These are phyloP conservation scores for Cephus spinipes DNA, from an alignment of 2,888 invertebrate species.

Conservation along the genomic window DNA sequence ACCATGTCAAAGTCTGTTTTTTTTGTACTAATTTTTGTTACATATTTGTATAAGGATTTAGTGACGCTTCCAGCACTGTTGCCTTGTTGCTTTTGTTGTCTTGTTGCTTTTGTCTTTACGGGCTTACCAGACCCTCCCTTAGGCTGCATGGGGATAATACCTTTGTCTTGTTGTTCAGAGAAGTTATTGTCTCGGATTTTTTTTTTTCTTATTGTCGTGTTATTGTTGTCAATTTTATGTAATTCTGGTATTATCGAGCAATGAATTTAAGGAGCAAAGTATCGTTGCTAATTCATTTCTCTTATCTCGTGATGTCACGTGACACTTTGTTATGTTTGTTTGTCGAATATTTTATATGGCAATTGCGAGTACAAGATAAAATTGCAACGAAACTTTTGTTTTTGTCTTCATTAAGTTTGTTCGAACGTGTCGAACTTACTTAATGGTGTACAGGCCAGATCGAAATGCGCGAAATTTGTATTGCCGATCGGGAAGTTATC, in stretches of 20 bases:
- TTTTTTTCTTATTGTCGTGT: background rate
- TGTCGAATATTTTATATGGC: background rate
- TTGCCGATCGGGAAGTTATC: conserved; percentile 5
- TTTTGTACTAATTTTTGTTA: background rate
- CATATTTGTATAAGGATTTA: background rate
- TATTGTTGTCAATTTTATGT: conserved; percentile 8
- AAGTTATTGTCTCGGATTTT: conserved; percentile 3
- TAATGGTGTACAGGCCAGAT: background rate
- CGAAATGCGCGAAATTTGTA: conserved; percentile 14
- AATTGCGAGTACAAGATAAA: background rate
- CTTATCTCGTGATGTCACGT: background rate
- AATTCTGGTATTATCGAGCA: background rate
- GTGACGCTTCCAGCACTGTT: background rate
- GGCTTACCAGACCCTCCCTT: background rate
- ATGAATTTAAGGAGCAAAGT: background rate
- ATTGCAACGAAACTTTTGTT: conserved; percentile 10
- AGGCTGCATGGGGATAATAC: background rate
- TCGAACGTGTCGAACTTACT: background rate
- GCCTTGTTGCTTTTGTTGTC: background rate
- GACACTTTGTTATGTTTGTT: background rate
- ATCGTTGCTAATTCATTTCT: background rate
- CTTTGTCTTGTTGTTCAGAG: background rate
- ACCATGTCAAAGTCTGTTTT: background rate
- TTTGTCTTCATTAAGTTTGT: conserved; percentile 15
- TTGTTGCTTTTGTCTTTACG: background rate